phyloP scores from a whole-genome alignment of 2,888 invertebrate genomes.

The Pseudolycoriella hygida region DNA sequence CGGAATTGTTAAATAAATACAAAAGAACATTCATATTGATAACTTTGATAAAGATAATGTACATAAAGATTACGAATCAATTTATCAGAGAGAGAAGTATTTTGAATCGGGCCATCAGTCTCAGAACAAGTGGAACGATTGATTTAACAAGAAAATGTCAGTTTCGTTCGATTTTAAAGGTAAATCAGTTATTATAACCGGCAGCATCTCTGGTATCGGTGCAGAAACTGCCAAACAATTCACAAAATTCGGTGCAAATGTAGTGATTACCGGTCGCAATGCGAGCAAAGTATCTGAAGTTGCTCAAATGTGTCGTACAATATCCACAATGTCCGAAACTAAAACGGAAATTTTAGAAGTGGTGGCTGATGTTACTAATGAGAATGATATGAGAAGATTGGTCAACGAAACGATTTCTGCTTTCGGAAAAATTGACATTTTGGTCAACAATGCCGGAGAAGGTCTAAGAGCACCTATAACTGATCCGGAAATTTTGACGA shows the following conservation, averaged over 20 bases:
- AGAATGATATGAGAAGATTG: conserved; percentile 45
- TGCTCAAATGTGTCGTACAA: conserved; percentile 38
- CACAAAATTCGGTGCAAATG: conserved; percentile 39
- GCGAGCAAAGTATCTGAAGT: conserved; percentile 43
- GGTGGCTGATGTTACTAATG: conserved; percentile 47
- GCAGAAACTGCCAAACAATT: conserved; percentile 49
- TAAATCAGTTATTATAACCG: conserved; percentile 42
- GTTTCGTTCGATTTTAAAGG: conserved; percentile 32
- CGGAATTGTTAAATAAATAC: too few species aligned
- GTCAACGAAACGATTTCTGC: conserved; percentile 46
- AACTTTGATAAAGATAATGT: too few species aligned
- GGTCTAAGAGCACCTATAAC: too few species aligned
- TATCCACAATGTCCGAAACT: conserved; percentile 16
- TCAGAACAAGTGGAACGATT: too few species aligned
- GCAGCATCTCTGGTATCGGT: conserved; percentile 63
- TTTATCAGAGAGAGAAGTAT: too few species aligned
- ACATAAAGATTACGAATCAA: too few species aligned
- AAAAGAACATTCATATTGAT: too few species aligned
- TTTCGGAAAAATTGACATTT: conserved; percentile 51
- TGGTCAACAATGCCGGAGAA: conserved; percentile 80
- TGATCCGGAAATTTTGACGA: too few species aligned
- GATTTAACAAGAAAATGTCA: too few species aligned
- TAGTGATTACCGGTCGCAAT: conserved; percentile 52
- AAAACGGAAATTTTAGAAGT: conserved; percentile 36
- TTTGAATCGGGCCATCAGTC: too few species aligned